Base-by-base conservation (phyloP, 2,888 invertebrate species). In the Troides oblongomaculatus region DNA sequence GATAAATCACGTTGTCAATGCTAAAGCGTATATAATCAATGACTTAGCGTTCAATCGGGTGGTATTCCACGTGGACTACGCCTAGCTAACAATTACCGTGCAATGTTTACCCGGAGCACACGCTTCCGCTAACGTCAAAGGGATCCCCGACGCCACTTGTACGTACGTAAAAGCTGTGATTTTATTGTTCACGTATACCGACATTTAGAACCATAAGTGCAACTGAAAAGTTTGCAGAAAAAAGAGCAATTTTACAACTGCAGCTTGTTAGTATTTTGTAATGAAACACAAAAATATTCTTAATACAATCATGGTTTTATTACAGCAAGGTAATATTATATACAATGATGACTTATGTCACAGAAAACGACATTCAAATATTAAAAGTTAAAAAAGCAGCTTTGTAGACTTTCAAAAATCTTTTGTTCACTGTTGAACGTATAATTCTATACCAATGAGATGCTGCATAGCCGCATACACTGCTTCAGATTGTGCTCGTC, bases 41-140 rank as follows among this genome's bases (percentile, higher is more conserved):
- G 18, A 10, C 59, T n/a, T 30, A 59, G 59, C 8, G 21, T 58
- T 59, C 6, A 21, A 17, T 25, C 17, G 23, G 58, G 17, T 12
- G 18, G 21, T n/a, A 12, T 5, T 43, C 43, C 23, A 12, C 46
- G 43, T 12, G n/a, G 62, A 62, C 43, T 43, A 43, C 21, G 23
- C 10, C 14, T 21, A 5, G 21, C 43, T n/a, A 62, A 62, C 62
- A 62, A 62, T 62, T 62, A 62, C 43, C 23, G 62, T 62, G 62
- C 62, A 12, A 62, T 23, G 62, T 62, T 62, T 62, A 62, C 30
- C 21, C 21, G n/a, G 62, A 21, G 43, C 21, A 62, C 62, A 62
- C 62, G 46, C 25, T 30, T 59, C 59, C 30, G 30, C 21, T 43
- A 46, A 43, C 62, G n/a, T 43, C 62, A 62, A 62, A 62, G 62